Evolutionary conservation across 2,797 vertebrate species (phyloP).

Genomic region (Epinephelus awoara): DNA sequence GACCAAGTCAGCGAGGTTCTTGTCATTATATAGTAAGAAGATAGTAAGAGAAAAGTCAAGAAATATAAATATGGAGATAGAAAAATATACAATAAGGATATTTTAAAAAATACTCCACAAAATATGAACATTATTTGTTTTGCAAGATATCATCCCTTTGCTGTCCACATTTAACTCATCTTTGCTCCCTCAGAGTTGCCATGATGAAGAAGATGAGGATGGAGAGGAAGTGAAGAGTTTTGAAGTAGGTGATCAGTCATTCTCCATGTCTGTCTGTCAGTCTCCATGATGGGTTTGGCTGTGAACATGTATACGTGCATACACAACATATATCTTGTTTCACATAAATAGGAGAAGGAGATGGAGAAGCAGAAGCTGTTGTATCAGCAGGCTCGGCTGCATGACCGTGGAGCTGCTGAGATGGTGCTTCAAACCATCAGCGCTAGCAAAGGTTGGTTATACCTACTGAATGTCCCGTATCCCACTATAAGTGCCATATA

Average conservation of each 20-base stretch:
- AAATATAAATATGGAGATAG: too few relatives aligned
- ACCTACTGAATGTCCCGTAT: neutral
- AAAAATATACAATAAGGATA: too few relatives aligned
- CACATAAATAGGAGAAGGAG: constrained; percentile 92
- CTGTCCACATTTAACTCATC: neutral
- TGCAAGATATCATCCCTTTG: neutral
- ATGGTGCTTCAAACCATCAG: constrained; percentile 98
- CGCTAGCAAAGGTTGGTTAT: constrained; percentile 92
- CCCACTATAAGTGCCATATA: neutral
- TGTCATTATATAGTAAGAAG: too few relatives aligned
- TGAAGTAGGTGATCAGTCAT: constrained; percentile 88
- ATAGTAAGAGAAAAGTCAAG: too few relatives aligned
- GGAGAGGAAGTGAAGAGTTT: constrained; percentile 97
- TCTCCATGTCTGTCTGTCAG: neutral
- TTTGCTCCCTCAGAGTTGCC: constrained; percentile 89
- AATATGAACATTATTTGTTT: neutral
- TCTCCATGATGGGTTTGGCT: neutral
- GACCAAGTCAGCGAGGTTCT: too few relatives aligned
- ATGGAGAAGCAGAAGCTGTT: constrained; percentile 98
- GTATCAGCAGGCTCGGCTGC: constrained; percentile 96
- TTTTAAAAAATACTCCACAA: too few relatives aligned
- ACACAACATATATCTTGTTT: constrained; percentile 9
- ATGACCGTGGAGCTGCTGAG: constrained; percentile 94
- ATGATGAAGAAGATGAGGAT: constrained; percentile 96
- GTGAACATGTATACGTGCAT: neutral